Percentiles rank a stretch among this genome's conserved stretches.
Evolutionary conservation across 2,113 vertebrate genomes (phyloP).

Genomic region (Gymnocephalus cernua): DNA sequence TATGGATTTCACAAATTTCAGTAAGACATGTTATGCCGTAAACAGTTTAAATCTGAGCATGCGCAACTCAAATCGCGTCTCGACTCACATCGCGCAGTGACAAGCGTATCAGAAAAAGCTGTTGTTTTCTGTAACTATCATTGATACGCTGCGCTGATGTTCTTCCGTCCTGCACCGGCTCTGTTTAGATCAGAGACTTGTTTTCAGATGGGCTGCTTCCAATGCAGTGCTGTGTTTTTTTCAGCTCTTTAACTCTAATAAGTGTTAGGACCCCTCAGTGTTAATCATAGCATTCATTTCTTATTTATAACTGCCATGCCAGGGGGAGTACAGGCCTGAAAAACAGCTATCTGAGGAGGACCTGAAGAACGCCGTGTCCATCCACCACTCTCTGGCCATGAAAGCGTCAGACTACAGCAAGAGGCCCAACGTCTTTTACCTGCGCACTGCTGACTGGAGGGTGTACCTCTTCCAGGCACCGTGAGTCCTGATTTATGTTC

Average conservation of each 20-base stretch:
- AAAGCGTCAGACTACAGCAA: constrained; percentile 97
- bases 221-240: neutral
- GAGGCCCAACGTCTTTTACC: constrained; percentile 96
- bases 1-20: no score
- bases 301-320: neutral
- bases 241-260: neutral
- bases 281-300: constrained; percentile 8
- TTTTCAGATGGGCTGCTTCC: neutral
- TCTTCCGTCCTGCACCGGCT: neutral
- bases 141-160: neutral
- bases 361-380: constrained; percentile 97
- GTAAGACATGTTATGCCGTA: no score
- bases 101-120: neutral
- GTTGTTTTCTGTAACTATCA: neutral
- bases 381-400: constrained; percentile 96
- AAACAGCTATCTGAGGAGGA: constrained; percentile 94
- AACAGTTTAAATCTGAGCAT: no score
- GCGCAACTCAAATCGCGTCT: no score
- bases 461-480: constrained; percentile 98
- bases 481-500: constrained; percentile 79
- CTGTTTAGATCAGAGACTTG: neutral
- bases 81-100: no score
- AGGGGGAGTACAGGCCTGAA: constrained; percentile 95
- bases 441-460: constrained; percentile 98
- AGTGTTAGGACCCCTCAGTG: neutral